These are phyloP conservation scores for Mesoclemmys tuberculata DNA, from an alignment of 2,113 vertebrate genomes.

Conservation along the genomic window DNA sequence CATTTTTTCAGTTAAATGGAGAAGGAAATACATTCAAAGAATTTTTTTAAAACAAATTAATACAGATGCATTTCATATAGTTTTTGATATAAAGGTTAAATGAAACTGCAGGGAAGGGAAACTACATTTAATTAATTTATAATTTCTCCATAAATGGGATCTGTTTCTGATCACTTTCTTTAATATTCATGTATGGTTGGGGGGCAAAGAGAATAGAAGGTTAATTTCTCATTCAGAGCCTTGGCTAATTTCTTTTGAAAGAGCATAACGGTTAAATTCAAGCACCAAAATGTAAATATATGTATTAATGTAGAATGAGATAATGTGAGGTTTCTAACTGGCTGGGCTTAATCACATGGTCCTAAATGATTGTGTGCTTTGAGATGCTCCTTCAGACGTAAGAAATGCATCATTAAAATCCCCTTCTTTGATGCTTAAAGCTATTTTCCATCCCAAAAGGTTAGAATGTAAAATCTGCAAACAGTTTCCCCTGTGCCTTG, in stretches of 20 bases:
- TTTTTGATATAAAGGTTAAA: conserved; percentile 68
- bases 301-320: background rate
- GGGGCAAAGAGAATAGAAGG: background rate
- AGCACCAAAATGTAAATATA: background rate
- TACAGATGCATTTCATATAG: conserved; percentile 12
- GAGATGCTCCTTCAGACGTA: conserved; percentile 45
- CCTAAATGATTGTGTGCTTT: background rate
- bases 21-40: conserved; percentile 59
- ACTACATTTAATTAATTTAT: conserved; percentile 46
- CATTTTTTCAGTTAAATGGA: conserved; percentile 69
- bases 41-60: conserved; percentile 51
- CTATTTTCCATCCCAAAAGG: conserved; percentile 68
- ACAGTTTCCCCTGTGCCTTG: background rate
- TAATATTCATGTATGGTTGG: conserved; percentile 26
- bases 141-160: conserved; percentile 19
- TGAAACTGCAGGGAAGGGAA: conserved; percentile 69
- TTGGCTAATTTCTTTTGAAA: conserved; percentile 34
- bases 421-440: conserved; percentile 20
- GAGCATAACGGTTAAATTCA: background rate
- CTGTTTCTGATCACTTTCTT: conserved; percentile 32
- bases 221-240: conserved; percentile 23
- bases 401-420: conserved; percentile 62
- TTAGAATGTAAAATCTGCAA: background rate
- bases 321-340: conserved; percentile 6
- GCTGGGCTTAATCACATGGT: conserved; percentile 10